Base-by-base conservation (phyloP, 2,113 vertebrate species). In the Odontophorus gujanensis region DNA sequence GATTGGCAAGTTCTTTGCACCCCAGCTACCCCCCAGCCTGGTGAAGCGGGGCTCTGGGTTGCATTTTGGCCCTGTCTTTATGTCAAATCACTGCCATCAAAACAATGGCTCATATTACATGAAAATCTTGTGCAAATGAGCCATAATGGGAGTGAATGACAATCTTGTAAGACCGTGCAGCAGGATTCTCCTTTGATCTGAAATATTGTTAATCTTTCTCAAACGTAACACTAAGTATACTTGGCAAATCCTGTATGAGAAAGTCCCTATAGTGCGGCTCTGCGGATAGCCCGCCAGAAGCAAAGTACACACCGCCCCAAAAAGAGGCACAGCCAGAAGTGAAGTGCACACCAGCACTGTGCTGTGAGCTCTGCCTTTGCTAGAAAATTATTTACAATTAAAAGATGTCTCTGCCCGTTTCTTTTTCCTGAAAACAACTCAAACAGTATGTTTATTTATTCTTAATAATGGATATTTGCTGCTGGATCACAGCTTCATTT, bases 181-280 rank as follows among this genome's bases (percentile, higher is more conserved):
- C 98, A 97, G 98, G 97, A 97, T 96, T 97, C 97, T 95, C 94
- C 98, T 99, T 98, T 99, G 98, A 99, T 98, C 97, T 98, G 97
- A 97, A 97, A 98, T 97, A 98, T 96, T 98, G 98, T 97, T 98
- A 98, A 98, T 98, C 97, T 98, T 98, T 97, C 94, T 98, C 94
- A 94, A 97, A 98, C 94, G 89, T 95, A 96, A 89, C 87, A 81
- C 96, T 96, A 96, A 97, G 93, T 92, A 91, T 81, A 95, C 93
- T 98, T 97, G 97, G 97, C 96, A 98, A 97, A 97, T 96, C 96
- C 95, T 97, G 82, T 95, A 96, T 96, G 95, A 97, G 96, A 97
- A 95, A 92, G 92, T 85, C 95, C 93, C 92, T 36, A 13, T 57
- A 94, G 93, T 47, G 86, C 42, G 25, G 82, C 95, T 92, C 77